Evolutionary conservation across 35 echinoderm and acorn worm species (phyloP), one percentile per base, ranked within the genome.

Genomic region (Ophioderma brevispina): DNA sequence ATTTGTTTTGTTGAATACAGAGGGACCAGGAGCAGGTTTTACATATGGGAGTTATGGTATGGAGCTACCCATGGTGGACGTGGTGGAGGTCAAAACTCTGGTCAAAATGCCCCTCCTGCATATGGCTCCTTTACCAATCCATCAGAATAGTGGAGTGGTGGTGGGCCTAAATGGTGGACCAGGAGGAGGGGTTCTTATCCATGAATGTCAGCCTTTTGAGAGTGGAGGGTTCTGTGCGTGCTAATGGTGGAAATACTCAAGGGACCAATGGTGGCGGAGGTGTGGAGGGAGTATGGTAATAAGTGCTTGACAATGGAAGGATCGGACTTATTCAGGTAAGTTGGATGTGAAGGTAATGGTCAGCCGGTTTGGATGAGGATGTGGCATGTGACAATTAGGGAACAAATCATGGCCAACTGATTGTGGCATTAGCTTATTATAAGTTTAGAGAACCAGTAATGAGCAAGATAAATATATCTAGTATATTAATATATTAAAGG

Each of bases 121-220:
- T 97, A 97, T 30, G 95, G 95, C 30, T 97, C 95, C 31, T 97
- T 97, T 76, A 88, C 88, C 42, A 28, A 78, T 17, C 95, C 95
- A 38, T 23, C 39, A 5, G 89, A 85, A 50, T 97, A 87, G 93
- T 91, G 95, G 18, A 93, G 91, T 75, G 88, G 91, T 32, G 90
- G 90, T 23, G 35, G 36, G n/a, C 4, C 30, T 37, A 17, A 39
- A 36, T 50, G 88, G 84, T 31, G 79, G 84, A 59, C 38, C n/a
- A 31, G 95, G 95, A 13, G 93, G 88, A 64, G 95, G 95, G 25
- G 91, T 94, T 23, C n/a, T 41, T 97, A 38, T 87, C 55, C 10
- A 87, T 88, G 79, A 87, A 87, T 38, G 75, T 91, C 40, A 90
- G 42, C 36, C 21, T 77, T 15, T 78, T 97, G 84, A 76, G 81